Conservation (phyloP, 1,140 invertebrate genomes). For the Macrocentrus cingulum region DNA sequence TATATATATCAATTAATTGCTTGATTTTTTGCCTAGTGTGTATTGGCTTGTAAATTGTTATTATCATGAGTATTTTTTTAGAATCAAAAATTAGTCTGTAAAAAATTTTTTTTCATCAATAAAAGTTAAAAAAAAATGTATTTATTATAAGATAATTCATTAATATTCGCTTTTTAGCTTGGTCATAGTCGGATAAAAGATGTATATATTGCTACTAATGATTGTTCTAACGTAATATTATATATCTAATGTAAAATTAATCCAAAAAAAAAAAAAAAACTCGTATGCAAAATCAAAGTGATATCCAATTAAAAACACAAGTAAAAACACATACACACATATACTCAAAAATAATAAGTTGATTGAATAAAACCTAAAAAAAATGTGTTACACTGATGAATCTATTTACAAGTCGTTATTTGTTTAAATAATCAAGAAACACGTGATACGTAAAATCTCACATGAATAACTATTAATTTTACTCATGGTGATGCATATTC, state of each 20-base stretch:
- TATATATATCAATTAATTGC: no score
- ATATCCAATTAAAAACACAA: constrained; percentile 30
- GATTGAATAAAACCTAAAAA: constrained; percentile 4
- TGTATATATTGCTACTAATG: constrained; percentile 54
- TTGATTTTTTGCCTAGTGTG: no score
- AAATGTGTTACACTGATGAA: background rate
- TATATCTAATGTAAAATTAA: constrained; percentile 28
- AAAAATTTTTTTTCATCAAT: no score
- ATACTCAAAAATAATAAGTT: no score
- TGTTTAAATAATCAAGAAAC: background rate
- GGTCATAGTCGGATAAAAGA: constrained; percentile 37
- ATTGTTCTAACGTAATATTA: constrained; percentile 44
- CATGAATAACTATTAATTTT: background rate
- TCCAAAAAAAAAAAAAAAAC: constrained; percentile 25
- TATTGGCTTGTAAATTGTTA: no score
- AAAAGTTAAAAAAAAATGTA: no score
- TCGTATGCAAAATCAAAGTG: constrained; percentile 31
- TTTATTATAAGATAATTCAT: no score
- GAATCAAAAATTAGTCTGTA: no score
- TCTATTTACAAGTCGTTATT: background rate
- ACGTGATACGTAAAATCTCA: background rate
- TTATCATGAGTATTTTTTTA: no score
- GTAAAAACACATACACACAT: no score
- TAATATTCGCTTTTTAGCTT: no score
- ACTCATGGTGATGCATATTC: background rate